phyloP scores from a whole-genome alignment of 2,113 vertebrate species.

The Ovis aries region ARS-UI_Ramb_v3.0 NC_056054.1:17762501-17763000 shows the following conservation, averaged over 20 bases:
- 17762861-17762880: neutral
- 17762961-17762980: neutral
- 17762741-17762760: neutral
- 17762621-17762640: neutral
- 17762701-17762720: neutral
- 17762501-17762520: neutral
- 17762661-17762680: neutral
- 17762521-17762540: neutral
- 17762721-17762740: neutral
- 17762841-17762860: neutral
- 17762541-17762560: neutral
- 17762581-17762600: neutral
- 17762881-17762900: neutral
- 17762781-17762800: neutral
- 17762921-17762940: neutral
- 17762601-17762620: neutral
- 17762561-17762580: neutral
- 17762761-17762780: neutral
- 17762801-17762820: neutral
- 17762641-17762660: neutral
- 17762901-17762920: neutral
- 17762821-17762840: neutral
- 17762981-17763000: neutral
- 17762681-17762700: neutral
- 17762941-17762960: neutral